Evolutionary conservation across 1,140 invertebrate genomes (phyloP), one percentile per base, ranked within the genome.

Genomic region (Cepaea nemoralis): DNA sequence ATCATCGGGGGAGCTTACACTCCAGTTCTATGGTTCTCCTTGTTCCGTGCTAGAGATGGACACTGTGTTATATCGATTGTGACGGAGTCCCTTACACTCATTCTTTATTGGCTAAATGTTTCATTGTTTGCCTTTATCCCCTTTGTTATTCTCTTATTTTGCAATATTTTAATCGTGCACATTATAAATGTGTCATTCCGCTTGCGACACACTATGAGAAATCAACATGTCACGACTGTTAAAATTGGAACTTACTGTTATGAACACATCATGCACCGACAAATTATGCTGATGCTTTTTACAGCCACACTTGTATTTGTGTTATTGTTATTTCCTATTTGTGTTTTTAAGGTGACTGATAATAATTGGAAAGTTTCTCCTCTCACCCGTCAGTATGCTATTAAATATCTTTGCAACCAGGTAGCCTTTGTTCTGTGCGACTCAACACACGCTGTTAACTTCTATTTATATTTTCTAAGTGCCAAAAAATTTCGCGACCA

Each of bases 381-480:
- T 35, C 31, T 31, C 24, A 77, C 42, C 39, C 19, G 42, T 0
- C 24, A 42, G 24, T 67, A 45, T 27, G 81, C 77, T 24, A 31
- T 78, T 55, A 85, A 81, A 59, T 78, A 45, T 45, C 77, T 85
- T 0, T 73, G 59, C 16, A 45, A 75, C n/a, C 85, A 89, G 63
- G 48, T 88, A 8, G 82, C 87, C 10, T 89, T 83, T 70, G 59
- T 89, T 10, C 81, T 87, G 8, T 86, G 85, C 1, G 88, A 89
- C 74, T 75, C 86, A 16, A 88, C 85, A 33, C 88, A 89, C 70
- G 87, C 88, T 0, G 67, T 89, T 24, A 89, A 89, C 76, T 89
- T 89, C 71, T 89, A 88, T 66, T 73, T 89, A 19, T 89, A 89
- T 73, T 89, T 87, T 77, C 81, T 89, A 2, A 88, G 86, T 55